Evolutionary conservation across 1,140 invertebrate species (phyloP), one percentile per base, ranked within the genome.

Genomic region (Pygmarrhopalites habei): DNA sequence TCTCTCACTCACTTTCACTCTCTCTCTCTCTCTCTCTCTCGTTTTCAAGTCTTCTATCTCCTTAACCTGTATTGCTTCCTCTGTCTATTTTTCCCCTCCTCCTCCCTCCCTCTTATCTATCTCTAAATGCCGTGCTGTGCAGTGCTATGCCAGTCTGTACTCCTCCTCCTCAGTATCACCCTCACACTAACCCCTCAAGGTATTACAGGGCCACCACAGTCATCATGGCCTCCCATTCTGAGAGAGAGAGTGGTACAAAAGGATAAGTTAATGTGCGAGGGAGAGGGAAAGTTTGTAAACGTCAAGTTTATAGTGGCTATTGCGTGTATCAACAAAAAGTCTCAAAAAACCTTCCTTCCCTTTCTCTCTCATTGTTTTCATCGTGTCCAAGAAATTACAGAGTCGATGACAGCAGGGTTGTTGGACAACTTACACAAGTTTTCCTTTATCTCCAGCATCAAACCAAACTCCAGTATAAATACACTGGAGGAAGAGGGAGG

Each of bases 401-500:
- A 52, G 49, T 52, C 49, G 28, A 29, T 52, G 25, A 28, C 49
- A 52, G n/a, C n/a, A n/a, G 25, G 49, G 25, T 49, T 49, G 46
- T n/a, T n/a, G n/a, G n/a, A n/a, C n/a, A n/a, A n/a, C n/a, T n/a
- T n/a, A n/a, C 7, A 19, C 7, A 49, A 49, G 46, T 49, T 49
- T 19, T 12, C 19, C 23, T 23, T 49, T 49, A 49, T 49, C 46
- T 49, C 46, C 12, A 49, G 10, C 10, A 49, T 49, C 46, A 49
- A 49, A 49, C 23, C 10, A 53, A 25, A 53, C 21, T n/a, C n/a
- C n/a, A n/a, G n/a, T n/a, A n/a, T n/a, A n/a, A n/a, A n/a, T n/a
- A n/a, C n/a, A n/a, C n/a, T n/a, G n/a, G n/a, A n/a, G n/a, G n/a
- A n/a, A n/a, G n/a, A n/a, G n/a, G n/a, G n/a, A n/a, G n/a, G n/a